These are phyloP conservation scores for Athrips mouffetella DNA, from an alignment of 2,888 invertebrate species.

Conservation along the genomic window DNA sequence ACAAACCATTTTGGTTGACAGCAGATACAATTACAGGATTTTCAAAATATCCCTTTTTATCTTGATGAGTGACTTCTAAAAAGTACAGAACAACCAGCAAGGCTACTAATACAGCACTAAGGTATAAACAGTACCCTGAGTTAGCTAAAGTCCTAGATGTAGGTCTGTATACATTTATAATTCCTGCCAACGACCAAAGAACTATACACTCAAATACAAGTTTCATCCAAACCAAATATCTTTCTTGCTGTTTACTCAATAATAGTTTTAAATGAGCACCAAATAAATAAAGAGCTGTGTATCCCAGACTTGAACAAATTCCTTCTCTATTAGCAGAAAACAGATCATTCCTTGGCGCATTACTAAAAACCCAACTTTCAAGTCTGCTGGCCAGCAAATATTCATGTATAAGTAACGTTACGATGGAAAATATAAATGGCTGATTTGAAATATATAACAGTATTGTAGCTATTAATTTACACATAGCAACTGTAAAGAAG, in stretches of 20 bases:
- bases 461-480: constrained; percentile 85
- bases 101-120: constrained; percentile 81
- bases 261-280: constrained; percentile 81
- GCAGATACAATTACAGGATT: constrained; percentile 81
- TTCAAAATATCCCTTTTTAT: constrained; percentile 36
- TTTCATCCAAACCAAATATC: constrained; percentile 32
- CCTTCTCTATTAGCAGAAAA: constrained; percentile 95
- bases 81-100: constrained; percentile 75
- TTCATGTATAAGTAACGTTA: constrained; percentile 82
- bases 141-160: constrained; percentile 91
- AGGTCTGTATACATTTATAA: constrained; percentile 71
- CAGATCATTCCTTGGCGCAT: constrained; percentile 76
- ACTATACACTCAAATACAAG: constrained; percentile 35
- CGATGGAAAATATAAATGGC: constrained; percentile 75
- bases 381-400: constrained; percentile 79
- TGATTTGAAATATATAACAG: constrained; percentile 75
- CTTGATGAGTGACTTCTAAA: constrained; percentile 70
- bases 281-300: constrained; percentile 88
- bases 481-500: constrained; percentile 93
- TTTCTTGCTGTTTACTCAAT: constrained; percentile 54
- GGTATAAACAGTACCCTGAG: constrained; percentile 87
- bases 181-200: constrained; percentile 64
- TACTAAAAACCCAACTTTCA: constrained; percentile 84
- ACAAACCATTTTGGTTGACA: constrained; percentile 88
- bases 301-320: constrained; percentile 90